These are phyloP conservation scores for Cairina moschata DNA, from an alignment of 2,113 vertebrate genomes.

Conservation along the genomic window DNA sequence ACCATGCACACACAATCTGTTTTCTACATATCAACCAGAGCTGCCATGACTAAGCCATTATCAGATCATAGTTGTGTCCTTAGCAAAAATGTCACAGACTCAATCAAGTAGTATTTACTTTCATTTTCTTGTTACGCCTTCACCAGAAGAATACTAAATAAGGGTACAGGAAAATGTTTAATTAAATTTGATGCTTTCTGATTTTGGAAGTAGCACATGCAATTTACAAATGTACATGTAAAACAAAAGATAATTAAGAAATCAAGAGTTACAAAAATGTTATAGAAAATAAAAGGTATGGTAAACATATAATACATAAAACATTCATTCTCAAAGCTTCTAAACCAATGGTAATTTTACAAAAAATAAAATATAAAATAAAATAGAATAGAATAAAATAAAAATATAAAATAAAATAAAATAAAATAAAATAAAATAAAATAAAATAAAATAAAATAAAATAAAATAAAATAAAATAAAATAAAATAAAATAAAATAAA, in stretches of 20 bases:
- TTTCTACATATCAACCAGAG: not conserved
- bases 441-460: too few relatives aligned
- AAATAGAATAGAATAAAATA: too few relatives aligned
- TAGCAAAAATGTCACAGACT: not conserved
- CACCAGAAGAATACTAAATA: not conserved
- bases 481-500: too few relatives aligned
- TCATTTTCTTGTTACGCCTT: not conserved
- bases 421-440: too few relatives aligned
- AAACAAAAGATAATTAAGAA: not conserved
- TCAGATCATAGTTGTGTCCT: not conserved
- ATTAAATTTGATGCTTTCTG: not conserved
- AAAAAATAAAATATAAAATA: not conserved
- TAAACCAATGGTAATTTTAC: not conserved
- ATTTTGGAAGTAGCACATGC: not conserved
- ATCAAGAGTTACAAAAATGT: not conserved
- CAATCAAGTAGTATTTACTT: not conserved
- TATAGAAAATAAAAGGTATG: not conserved
- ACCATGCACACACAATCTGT: not conserved
- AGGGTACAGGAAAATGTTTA: not conserved
- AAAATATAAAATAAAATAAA: too few relatives aligned
- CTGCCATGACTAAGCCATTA: not conserved
- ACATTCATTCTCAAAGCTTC: not conserved
- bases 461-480: too few relatives aligned
- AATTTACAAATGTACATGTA: not conserved
- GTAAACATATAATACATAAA: not conserved